Evolutionary conservation across 2,888 invertebrate genomes (phyloP).

Genomic region (Syritta pipiens): DNA sequence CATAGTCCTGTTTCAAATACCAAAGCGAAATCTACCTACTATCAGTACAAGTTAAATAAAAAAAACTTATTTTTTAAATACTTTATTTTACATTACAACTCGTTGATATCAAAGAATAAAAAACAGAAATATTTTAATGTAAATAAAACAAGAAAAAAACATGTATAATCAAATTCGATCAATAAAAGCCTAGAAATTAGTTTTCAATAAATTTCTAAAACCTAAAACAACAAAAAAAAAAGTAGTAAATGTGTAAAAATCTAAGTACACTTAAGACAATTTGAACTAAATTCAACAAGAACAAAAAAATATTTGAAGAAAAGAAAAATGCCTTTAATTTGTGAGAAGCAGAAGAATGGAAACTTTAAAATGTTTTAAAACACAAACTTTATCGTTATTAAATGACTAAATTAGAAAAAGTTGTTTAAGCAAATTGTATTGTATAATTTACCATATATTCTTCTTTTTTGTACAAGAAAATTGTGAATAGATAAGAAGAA

Average conservation of each 20-base stretch:
- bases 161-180: constrained; percentile 31
- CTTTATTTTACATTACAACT: constrained; percentile 19
- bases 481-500: too few species aligned
- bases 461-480: too few species aligned
- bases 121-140: constrained; percentile 23
- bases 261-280: constrained; percentile 11
- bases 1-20: constrained; percentile 47
- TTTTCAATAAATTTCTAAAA: constrained; percentile 65
- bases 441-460: too few species aligned
- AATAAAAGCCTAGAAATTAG: constrained; percentile 25
- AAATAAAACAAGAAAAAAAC: constrained; percentile 36
- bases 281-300: constrained; percentile 38
- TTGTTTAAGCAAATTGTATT: too few species aligned
- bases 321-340: constrained; percentile 54
- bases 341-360: constrained; percentile 36
- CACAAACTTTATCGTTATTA: neutral
- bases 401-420: too few species aligned
- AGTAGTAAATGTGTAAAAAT: constrained; percentile 53
- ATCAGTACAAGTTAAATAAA: constrained; percentile 36
- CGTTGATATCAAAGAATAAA: constrained; percentile 41
- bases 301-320: neutral
- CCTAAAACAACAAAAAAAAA: constrained; percentile 39
- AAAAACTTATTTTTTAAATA: constrained; percentile 26
- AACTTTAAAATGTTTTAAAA: neutral
- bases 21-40: constrained; percentile 55